phyloP scores from a whole-genome alignment of 1,140 invertebrate genomes.

The Drosophila quadrilineata region DNA sequence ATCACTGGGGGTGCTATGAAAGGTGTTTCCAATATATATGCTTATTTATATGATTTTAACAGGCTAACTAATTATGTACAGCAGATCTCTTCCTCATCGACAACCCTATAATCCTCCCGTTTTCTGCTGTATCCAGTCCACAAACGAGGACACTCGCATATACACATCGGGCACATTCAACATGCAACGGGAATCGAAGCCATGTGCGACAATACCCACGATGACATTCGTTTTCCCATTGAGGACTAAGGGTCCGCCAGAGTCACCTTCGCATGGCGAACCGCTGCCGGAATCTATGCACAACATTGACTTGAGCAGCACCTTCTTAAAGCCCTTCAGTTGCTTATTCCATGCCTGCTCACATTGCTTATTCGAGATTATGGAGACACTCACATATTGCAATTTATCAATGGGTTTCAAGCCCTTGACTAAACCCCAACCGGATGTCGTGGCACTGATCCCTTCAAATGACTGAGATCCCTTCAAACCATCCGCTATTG shows the following conservation, averaged over 20 bases:
- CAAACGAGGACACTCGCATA: slow-evolving; percentile 33
- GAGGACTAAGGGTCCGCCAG: slow-evolving; percentile 48
- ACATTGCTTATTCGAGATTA: slow-evolving; percentile 44
- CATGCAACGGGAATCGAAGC: slow-evolving; percentile 35
- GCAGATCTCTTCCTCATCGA: too few relatives aligned
- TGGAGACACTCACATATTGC: slow-evolving; percentile 27
- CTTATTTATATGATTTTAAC: too few relatives aligned
- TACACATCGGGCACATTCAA: slow-evolving; percentile 41
- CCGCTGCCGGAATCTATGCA: slow-evolving; percentile 41
- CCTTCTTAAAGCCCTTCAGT: slow-evolving; percentile 14
- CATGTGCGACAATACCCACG: slow-evolving; percentile 55
- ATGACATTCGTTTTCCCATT: slow-evolving; percentile 26
- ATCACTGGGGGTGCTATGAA: too few relatives aligned
- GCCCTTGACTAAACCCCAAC: slow-evolving; percentile 50
- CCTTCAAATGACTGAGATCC: too few relatives aligned
- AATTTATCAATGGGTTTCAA: not conserved
- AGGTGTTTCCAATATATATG: too few relatives aligned
- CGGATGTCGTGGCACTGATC: slow-evolving; percentile 27
- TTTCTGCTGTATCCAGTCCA: slow-evolving; percentile 36
- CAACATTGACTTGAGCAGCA: slow-evolving; percentile 25
- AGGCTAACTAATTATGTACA: too few relatives aligned
- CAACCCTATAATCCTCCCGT: slow-evolving; percentile 14
- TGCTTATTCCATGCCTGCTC: slow-evolving; percentile 39
- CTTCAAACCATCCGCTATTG: not conserved
- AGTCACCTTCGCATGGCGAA: slow-evolving; percentile 53